These are phyloP conservation scores for Hydrotaea diabolus DNA, from an alignment of 2,888 invertebrate species.

Conservation along the genomic window DNA sequence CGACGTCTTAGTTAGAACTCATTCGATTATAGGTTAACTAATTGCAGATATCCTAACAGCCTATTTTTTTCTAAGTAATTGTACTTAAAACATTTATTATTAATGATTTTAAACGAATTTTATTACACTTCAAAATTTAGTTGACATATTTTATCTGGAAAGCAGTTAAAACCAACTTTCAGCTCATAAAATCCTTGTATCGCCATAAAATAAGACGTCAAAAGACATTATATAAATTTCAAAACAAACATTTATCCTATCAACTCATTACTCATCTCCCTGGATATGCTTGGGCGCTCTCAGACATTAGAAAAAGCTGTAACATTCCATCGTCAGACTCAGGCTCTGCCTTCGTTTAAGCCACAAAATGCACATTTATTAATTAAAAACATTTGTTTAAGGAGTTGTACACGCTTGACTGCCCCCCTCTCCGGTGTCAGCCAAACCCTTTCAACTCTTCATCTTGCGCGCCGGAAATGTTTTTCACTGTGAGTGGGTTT, in stretches of 20 bases:
- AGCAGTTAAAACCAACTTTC: too few relatives aligned
- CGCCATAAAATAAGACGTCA: neutral
- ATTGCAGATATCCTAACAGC: too few relatives aligned
- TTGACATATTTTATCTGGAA: too few relatives aligned
- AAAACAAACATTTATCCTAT: conserved; percentile 37
- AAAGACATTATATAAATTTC: conserved; percentile 2
- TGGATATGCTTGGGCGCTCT: neutral
- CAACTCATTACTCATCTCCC: conserved; percentile 52
- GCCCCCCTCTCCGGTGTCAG: neutral
- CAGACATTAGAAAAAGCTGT: conserved; percentile 46
- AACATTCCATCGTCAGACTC: conserved; percentile 34
- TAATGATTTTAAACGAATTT: too few relatives aligned
- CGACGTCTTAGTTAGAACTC: too few relatives aligned
- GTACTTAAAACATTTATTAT: too few relatives aligned
- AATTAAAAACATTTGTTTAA: conserved; percentile 81
- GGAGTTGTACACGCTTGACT: conserved; percentile 64
- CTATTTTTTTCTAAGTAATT: too few relatives aligned
- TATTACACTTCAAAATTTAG: too few relatives aligned
- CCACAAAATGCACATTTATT: conserved; percentile 81
- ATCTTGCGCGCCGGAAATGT: neutral
- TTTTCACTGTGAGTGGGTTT: neutral
- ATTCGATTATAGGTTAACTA: too few relatives aligned
- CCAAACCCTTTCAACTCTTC: neutral
- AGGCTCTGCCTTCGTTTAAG: conserved; percentile 58
- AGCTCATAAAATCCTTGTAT: neutral